These are phyloP conservation scores for Neomonachus schauinslandi DNA, from an alignment of 2,113 vertebrate genomes.

Conservation along the genomic window DNA sequence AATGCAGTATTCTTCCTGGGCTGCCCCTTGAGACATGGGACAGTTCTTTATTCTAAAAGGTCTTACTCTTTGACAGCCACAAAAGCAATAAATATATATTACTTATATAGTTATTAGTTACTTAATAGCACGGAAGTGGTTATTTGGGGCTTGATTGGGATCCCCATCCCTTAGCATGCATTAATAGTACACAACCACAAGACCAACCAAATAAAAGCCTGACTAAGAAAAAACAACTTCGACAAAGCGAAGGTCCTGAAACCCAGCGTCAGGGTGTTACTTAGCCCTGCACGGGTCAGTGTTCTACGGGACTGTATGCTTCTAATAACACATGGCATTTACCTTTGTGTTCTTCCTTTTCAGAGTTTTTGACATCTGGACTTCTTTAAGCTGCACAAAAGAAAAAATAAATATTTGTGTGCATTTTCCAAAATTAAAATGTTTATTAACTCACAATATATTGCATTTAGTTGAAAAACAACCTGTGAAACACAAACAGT, in stretches of 20 bases:
- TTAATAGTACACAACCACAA: neutral
- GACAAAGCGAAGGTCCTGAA: neutral
- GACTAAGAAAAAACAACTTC: neutral
- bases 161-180: neutral
- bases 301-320: neutral
- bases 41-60: neutral
- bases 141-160: neutral
- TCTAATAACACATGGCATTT: constrained; percentile 46
- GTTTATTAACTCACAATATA: neutral
- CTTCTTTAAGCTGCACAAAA: constrained; percentile 80
- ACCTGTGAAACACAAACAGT: neutral
- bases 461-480: constrained; percentile 6
- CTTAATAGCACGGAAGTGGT: neutral
- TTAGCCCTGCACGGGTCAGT: neutral
- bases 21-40: neutral
- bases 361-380: constrained; percentile 85
- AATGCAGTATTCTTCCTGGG: neutral
- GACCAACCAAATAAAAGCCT: neutral
- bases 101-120: neutral
- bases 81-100: neutral
- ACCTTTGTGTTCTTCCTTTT: constrained; percentile 92
- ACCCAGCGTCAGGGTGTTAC: neutral
- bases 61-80: neutral
- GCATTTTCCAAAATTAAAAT: constrained; percentile 14
- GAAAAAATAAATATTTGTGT: neutral